phyloP scores from a whole-genome alignment of 2,113 vertebrate species.

The Mus pahari region DNA sequence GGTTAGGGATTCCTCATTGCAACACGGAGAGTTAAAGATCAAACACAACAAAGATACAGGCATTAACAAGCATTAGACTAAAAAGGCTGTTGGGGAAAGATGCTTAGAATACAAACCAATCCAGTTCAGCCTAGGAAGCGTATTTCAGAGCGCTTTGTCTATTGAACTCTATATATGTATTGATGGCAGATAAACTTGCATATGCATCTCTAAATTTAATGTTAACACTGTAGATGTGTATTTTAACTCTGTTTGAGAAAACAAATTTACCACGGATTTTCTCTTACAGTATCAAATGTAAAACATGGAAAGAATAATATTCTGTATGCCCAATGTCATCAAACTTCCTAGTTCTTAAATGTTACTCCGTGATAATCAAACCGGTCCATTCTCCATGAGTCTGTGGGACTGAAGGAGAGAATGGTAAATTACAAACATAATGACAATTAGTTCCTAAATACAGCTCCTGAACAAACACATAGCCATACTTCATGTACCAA shows the following conservation, averaged over 20 bases:
- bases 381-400: not conserved
- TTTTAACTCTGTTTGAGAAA: constrained; percentile 52
- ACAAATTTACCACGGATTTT: constrained; percentile 24
- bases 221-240: not conserved
- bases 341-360: not conserved
- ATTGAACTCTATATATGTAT: constrained; percentile 4
- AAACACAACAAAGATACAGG: constrained; percentile 32
- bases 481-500: not conserved
- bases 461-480: not conserved
- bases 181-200: constrained; percentile 3
- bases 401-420: not conserved
- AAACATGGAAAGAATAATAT: constrained; percentile 31
- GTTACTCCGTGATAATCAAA: not conserved
- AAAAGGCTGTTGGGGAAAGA: constrained; percentile 27
- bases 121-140: constrained; percentile 38
- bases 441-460: constrained; percentile 19
- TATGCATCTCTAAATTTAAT: constrained; percentile 31
- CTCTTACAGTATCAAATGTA: constrained; percentile 7
- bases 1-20: not conserved
- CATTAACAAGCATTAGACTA: constrained; percentile 36
- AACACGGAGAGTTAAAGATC: not conserved
- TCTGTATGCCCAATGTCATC: not conserved
- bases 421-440: not conserved
- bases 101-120: constrained; percentile 33
- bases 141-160: constrained; percentile 53